Conservation (phyloP, 1,140 invertebrate species). For the Orius insidiosus region DNA sequence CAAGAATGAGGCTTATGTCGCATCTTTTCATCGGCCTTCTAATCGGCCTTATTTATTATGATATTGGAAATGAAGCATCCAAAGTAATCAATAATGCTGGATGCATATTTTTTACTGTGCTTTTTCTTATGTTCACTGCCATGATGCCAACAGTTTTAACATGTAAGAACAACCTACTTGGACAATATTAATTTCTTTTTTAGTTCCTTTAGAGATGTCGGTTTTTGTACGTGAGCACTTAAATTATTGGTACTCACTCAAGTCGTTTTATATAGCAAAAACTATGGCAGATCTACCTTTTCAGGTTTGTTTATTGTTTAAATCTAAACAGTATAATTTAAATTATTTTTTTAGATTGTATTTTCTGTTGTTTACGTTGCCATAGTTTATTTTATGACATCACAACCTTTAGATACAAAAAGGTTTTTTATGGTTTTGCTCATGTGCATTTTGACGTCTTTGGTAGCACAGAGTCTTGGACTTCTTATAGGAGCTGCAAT, state of each 20-base stretch:
- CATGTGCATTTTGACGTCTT: slow-evolving; percentile 71
- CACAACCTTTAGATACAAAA: slow-evolving; percentile 69
- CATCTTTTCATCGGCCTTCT: slow-evolving; percentile 45
- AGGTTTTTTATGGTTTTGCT: slow-evolving; percentile 76
- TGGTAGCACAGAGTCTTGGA: slow-evolving; percentile 84
- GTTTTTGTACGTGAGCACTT: slow-evolving; percentile 88
- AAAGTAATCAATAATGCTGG: slow-evolving; percentile 51
- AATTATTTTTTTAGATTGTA: slow-evolving; percentile 43
- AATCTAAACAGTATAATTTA: background rate
- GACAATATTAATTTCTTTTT: slow-evolving; percentile 26
- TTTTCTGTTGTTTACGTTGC: slow-evolving; percentile 80
- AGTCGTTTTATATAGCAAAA: slow-evolving; percentile 89
- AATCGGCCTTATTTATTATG: slow-evolving; percentile 43
- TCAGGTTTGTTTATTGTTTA: slow-evolving; percentile 41
- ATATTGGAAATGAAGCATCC: slow-evolving; percentile 44
- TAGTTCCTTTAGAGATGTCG: slow-evolving; percentile 88
- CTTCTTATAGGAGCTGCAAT: slow-evolving; percentile 82
- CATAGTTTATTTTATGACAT: slow-evolving; percentile 90
- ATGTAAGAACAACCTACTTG: slow-evolving; percentile 43
- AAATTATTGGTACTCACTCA: slow-evolving; percentile 95
- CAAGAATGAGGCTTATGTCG: slow-evolving; percentile 41
- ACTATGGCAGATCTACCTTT: slow-evolving; percentile 89
- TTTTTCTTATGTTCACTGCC: slow-evolving; percentile 50
- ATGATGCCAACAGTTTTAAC: slow-evolving; percentile 59
- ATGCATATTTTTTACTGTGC: slow-evolving; percentile 37